Evolutionary conservation across 2,113 vertebrate genomes (phyloP).

Genomic region (Dolichotis patagonum): DNA sequence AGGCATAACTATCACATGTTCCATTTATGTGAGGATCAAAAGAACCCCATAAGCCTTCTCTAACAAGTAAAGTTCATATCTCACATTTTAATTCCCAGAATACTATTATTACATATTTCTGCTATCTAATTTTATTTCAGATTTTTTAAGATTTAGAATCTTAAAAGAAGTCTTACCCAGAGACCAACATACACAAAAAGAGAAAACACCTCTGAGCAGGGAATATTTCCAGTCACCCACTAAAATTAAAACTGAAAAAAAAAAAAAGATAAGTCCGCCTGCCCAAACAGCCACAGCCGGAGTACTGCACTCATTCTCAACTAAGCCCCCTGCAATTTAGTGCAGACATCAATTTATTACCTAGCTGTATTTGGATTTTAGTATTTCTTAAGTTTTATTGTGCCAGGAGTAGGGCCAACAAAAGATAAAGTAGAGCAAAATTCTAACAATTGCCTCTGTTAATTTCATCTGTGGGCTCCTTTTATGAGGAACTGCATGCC

Average conservation of each 20-base stretch:
- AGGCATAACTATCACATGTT: background rate
- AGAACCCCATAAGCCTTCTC: background rate
- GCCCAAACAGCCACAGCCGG: background rate
- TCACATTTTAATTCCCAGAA: background rate
- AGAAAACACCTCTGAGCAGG: constrained; percentile 33
- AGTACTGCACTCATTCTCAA: background rate
- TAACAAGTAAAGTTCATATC: background rate
- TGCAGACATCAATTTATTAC: constrained; percentile 33
- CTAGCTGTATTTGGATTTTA: constrained; percentile 55
- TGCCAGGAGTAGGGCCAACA: constrained; percentile 6
- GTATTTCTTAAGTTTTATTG: constrained; percentile 52
- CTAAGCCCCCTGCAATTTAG: constrained; percentile 34
- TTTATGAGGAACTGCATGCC: constrained; percentile 28
- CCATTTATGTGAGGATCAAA: background rate
- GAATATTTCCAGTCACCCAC: constrained; percentile 44
- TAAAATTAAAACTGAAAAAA: constrained; percentile 13
- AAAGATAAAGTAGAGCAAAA: constrained; percentile 20
- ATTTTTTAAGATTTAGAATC: constrained; percentile 22
- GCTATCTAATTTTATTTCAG: background rate
- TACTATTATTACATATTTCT: background rate
- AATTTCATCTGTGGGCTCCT: constrained; percentile 5
- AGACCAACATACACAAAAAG: background rate
- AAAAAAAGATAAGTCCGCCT: background rate
- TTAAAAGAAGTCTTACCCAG: constrained; percentile 15
- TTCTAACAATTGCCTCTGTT: background rate